phyloP scores from a whole-genome alignment of 2,888 invertebrate species.

The Conus canariensis region DNA sequence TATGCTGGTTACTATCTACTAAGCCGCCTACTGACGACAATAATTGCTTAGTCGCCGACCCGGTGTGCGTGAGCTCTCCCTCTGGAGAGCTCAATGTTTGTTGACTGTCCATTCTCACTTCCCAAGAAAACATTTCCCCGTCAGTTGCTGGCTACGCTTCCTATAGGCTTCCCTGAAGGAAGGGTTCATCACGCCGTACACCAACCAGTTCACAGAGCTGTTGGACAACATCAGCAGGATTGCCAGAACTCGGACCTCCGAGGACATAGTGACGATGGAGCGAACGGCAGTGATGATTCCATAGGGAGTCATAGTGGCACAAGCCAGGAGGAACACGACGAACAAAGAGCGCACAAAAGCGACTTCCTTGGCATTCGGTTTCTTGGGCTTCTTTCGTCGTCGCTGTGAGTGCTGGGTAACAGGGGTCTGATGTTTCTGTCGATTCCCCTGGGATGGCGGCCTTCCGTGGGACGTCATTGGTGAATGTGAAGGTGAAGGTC shows the following conservation, averaged over 20 bases:
- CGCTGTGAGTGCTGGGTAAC: not conserved
- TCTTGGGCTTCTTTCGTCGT: not conserved
- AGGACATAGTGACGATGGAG: not conserved
- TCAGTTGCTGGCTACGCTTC: not conserved
- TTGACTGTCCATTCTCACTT: not conserved
- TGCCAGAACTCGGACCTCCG: not conserved
- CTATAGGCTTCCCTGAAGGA: not conserved
- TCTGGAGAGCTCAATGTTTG: too few species aligned
- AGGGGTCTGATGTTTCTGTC: not conserved
- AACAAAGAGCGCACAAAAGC: slow-evolving; percentile 32
- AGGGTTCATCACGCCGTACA: slow-evolving; percentile 43
- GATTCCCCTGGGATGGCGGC: too few species aligned
- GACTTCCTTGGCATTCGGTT: not conserved
- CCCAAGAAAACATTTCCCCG: not conserved
- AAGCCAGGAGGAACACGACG: slow-evolving; percentile 28
- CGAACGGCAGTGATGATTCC: slow-evolving; percentile 1
- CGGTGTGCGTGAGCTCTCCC: too few species aligned
- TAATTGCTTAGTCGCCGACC: too few species aligned
- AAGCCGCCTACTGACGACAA: too few species aligned
- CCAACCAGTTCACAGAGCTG: slow-evolving; percentile 33
- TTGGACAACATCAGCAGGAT: not conserved
- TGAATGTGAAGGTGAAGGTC: too few species aligned
- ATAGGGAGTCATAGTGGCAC: not conserved
- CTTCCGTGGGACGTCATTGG: too few species aligned
- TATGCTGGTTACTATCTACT: too few species aligned